These are phyloP conservation scores for Apamea sordens DNA, from an alignment of 2,888 invertebrate species.

Conservation along the genomic window DNA sequence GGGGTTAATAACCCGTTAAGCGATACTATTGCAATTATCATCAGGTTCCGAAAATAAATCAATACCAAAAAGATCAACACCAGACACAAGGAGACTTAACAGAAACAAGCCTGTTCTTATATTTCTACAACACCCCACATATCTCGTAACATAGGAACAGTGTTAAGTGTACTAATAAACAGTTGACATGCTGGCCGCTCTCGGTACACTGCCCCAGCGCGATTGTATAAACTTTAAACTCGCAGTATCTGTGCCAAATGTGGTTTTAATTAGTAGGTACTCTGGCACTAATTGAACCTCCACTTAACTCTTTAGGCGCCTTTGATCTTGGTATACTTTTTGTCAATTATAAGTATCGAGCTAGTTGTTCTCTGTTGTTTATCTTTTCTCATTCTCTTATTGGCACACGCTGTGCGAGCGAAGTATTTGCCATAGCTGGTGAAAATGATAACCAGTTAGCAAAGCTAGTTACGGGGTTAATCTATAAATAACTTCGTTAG, in stretches of 20 bases:
- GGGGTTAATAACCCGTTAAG: neutral
- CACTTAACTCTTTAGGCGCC: slow-evolving; percentile 38
- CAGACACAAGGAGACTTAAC: neutral
- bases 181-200: slow-evolving; percentile 37
- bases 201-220: neutral
- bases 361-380: slow-evolving; percentile 3
- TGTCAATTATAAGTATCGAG: slow-evolving; percentile 28
- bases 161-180: neutral
- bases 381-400: neutral
- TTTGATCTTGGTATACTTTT: slow-evolving; percentile 28
- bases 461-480: neutral
- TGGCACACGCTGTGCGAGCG: neutral
- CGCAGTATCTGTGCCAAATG: slow-evolving; percentile 51
- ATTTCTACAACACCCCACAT: neutral
- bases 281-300: slow-evolving; percentile 39
- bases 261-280: slow-evolving; percentile 53
- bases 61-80: neutral
- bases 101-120: neutral
- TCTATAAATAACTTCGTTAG: neutral
- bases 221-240: slow-evolving; percentile 36
- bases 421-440: neutral
- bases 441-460: neutral
- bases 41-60: neutral
- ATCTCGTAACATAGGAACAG: neutral
- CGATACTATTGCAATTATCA: no score